Conservation (phyloP, 2,888 invertebrate genomes). For the Callimorpha dominula region DNA sequence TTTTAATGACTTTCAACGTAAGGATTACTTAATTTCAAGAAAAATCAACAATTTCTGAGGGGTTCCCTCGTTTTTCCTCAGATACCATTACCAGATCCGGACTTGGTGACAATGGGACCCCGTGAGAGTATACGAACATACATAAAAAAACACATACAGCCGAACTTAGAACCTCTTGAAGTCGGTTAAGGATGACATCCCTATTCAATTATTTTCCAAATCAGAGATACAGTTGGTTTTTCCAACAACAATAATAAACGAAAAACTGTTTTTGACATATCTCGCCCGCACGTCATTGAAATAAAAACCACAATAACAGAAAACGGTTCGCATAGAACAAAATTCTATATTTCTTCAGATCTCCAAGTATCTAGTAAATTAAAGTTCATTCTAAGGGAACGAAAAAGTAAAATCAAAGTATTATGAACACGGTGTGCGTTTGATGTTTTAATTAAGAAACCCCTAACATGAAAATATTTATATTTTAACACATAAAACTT, state of each 20-base stretch:
- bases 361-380: slow-evolving; percentile 26
- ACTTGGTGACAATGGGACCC: no score
- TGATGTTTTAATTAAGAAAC: slow-evolving; percentile 61
- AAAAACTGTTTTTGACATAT: not conserved
- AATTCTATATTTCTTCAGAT: slow-evolving; percentile 9
- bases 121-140: no score
- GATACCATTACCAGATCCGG: no score
- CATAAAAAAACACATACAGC: no score
- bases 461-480: slow-evolving; percentile 40
- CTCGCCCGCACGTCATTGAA: not conserved
- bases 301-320: not conserved
- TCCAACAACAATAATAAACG: not conserved
- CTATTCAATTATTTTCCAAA: not conserved
- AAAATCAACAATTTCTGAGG: no score
- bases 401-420: slow-evolving; percentile 41
- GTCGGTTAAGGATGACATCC: not conserved
- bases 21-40: no score
- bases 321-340: not conserved
- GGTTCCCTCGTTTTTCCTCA: no score
- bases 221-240: not conserved
- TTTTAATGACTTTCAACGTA: no score
- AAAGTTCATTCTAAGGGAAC: slow-evolving; percentile 22
- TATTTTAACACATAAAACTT: slow-evolving; percentile 40
- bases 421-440: slow-evolving; percentile 47
- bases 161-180: no score